Evolutionary conservation across 2,888 invertebrate species (phyloP).

Genomic region (Brassicogethes aeneus): DNA sequence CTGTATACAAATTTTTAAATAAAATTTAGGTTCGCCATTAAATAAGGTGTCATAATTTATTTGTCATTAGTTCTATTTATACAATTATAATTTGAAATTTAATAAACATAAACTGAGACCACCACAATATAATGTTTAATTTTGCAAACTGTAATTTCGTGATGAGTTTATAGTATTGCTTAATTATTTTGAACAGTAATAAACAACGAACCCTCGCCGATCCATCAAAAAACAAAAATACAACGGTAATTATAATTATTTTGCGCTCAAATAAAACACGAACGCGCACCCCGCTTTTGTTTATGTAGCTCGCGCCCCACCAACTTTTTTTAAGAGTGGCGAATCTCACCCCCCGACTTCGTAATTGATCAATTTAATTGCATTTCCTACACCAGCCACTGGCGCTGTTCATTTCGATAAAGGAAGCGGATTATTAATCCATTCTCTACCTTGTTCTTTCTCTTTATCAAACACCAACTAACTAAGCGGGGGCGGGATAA

Average conservation of each 20-base stretch:
- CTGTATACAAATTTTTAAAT: no score
- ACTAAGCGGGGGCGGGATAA: neutral
- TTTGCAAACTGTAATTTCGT: no score
- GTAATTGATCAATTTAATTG: conserved; percentile 30
- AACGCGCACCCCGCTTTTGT: neutral
- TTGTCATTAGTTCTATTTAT: no score
- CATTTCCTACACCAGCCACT: conserved; percentile 24
- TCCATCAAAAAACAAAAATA: no score
- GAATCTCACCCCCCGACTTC: conserved; percentile 14
- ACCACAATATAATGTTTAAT: no score
- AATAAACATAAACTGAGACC: no score
- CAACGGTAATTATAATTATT: neutral
- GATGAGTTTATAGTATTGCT: no score
- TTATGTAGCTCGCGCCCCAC: neutral
- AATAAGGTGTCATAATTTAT: no score
- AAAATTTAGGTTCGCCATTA: no score
- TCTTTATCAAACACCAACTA: neutral
- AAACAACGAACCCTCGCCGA: no score
- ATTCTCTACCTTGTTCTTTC: conserved; percentile 1
- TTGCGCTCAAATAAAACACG: neutral
- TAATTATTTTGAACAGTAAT: no score
- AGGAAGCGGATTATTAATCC: conserved; percentile 15
- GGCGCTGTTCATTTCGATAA: conserved; percentile 20
- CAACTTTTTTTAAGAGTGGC: neutral
- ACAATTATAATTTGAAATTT: no score